These are phyloP conservation scores for Muschampia staudingeri DNA, from an alignment of 2,888 invertebrate species.

Conservation along the genomic window DNA sequence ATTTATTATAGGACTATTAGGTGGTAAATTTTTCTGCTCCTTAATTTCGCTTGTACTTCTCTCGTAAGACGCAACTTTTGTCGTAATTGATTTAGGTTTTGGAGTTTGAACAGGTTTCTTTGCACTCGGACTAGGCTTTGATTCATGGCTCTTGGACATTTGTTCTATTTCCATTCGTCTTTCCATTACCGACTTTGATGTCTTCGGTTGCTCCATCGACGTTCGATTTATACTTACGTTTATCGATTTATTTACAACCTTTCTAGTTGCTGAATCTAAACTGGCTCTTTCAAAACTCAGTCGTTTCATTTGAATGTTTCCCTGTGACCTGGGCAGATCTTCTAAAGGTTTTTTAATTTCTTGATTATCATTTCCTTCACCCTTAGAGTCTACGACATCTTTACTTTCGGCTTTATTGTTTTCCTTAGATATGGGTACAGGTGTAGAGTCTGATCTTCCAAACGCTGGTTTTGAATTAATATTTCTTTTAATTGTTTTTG, in stretches of 20 bases:
- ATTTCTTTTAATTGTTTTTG: slow-evolving; percentile 80
- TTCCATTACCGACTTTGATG: slow-evolving; percentile 86
- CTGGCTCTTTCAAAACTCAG: slow-evolving; percentile 88
- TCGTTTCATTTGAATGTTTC: slow-evolving; percentile 86
- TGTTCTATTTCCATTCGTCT: slow-evolving; percentile 87
- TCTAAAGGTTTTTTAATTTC: slow-evolving; percentile 65
- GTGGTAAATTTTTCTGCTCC: slow-evolving; percentile 71
- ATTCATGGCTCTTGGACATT: slow-evolving; percentile 78
- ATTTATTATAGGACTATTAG: slow-evolving; percentile 70
- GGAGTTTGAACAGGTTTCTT: slow-evolving; percentile 79
- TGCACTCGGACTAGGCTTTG: slow-evolving; percentile 72
- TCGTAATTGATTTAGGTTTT: slow-evolving; percentile 83
- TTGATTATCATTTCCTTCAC: slow-evolving; percentile 48
- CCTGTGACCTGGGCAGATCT: slow-evolving; percentile 70
- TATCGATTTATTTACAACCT: slow-evolving; percentile 72
- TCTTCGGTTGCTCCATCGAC: slow-evolving; percentile 80
- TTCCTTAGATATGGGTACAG: slow-evolving; percentile 67
- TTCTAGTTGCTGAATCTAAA: slow-evolving; percentile 86
- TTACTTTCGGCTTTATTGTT: slow-evolving; percentile 66
- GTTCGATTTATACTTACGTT: slow-evolving; percentile 74
- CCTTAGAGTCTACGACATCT: slow-evolving; percentile 51
- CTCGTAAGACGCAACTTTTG: slow-evolving; percentile 84
- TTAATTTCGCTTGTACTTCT: slow-evolving; percentile 76
- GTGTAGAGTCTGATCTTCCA: slow-evolving; percentile 77
- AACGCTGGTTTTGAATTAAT: slow-evolving; percentile 74